Evolutionary conservation across 2,113 vertebrate species (phyloP).

Genomic region (Xenopus laevis): DNA sequence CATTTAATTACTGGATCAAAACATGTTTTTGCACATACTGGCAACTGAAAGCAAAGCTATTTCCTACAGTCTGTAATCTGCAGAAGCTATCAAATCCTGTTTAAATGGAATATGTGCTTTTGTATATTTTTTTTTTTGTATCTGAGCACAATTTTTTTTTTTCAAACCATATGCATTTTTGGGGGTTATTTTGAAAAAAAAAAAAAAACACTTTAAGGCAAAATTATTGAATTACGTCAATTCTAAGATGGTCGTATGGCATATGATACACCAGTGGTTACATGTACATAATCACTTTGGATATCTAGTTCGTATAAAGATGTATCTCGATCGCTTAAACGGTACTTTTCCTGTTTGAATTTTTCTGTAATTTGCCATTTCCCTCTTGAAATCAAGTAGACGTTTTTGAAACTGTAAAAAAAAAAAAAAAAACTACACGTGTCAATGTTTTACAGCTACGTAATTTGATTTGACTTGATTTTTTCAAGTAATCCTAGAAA

Average conservation of each 20-base stretch:
- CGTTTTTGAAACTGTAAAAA: conserved; percentile 66
- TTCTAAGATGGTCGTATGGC: conserved; percentile 61
- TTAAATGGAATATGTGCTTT: too few relatives aligned
- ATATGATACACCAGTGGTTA: conserved; percentile 50
- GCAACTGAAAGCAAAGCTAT: too few relatives aligned
- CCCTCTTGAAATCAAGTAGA: conserved; percentile 71
- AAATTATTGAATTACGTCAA: conserved; percentile 3
- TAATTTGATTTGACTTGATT: conserved; percentile 99
- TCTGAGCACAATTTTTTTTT: too few relatives aligned
- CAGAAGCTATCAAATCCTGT: too few relatives aligned
- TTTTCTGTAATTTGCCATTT: conserved; percentile 54
- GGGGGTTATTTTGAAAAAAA: too few relatives aligned
- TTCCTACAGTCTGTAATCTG: too few relatives aligned
- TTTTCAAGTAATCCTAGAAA: conserved; percentile 99
- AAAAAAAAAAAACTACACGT: conserved; percentile 74
- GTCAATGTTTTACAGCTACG: conserved; percentile 99
- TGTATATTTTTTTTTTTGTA: too few relatives aligned
- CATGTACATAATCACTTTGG: conserved; percentile 57
- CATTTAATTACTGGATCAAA: too few relatives aligned
- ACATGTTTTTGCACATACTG: too few relatives aligned
- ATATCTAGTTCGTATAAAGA: conserved; percentile 2
- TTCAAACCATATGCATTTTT: too few relatives aligned
- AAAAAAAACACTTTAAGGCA: too few relatives aligned
- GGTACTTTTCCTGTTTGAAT: conserved; percentile 72
- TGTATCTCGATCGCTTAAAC: conserved; percentile 71